These are phyloP conservation scores for Polyommatus icarus DNA, from an alignment of 2,888 invertebrate genomes.

Conservation along the genomic window DNA sequence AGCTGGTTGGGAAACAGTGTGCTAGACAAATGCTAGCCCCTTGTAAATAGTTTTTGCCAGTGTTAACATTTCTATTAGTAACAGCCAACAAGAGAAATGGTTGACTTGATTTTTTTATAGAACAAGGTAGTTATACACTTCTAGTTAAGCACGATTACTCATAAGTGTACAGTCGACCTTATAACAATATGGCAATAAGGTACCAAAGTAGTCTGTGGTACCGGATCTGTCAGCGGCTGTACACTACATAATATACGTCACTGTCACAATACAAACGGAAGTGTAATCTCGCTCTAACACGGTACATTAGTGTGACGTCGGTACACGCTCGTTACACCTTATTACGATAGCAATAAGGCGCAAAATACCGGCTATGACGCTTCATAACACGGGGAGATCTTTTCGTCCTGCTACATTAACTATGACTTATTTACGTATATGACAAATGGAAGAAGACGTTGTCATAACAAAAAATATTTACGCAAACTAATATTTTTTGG, in stretches of 20 bases:
- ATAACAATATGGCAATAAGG: neutral
- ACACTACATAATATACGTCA: constrained; percentile 9
- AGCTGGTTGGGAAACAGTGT: no score
- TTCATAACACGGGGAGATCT: constrained; percentile 45
- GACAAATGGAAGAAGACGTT: constrained; percentile 28
- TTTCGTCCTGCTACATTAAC: constrained; percentile 60
- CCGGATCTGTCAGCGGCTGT: neutral
- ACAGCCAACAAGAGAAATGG: no score
- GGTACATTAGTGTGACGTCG: constrained; percentile 58
- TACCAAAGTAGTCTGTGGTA: neutral
- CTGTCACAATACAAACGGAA: constrained; percentile 34
- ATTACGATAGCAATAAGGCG: neutral
- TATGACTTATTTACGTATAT: constrained; percentile 34
- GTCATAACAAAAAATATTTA: neutral
- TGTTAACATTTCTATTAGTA: no score
- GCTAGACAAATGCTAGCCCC: no score
- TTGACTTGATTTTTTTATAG: no score
- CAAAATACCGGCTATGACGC: neutral
- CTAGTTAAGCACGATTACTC: neutral
- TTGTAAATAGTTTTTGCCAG: no score
- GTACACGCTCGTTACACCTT: constrained; percentile 39
- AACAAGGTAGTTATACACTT: neutral
- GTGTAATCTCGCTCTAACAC: constrained; percentile 44
- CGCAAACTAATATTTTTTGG: neutral
- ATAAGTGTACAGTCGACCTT: neutral